Conservation (phyloP, 2,888 invertebrate species). For the Melanotus villosus region DNA sequence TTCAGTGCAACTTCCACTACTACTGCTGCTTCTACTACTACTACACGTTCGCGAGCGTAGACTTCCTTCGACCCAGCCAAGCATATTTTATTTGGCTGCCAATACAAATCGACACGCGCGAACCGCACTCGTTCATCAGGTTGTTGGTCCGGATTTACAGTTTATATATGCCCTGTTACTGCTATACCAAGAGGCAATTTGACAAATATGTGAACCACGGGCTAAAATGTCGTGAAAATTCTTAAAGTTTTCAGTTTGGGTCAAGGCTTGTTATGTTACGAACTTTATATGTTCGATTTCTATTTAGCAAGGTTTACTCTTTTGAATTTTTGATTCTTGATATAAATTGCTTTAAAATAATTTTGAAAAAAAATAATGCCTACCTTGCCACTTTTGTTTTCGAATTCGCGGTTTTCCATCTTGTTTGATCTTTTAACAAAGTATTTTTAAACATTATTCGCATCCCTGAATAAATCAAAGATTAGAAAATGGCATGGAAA, state of each 20-base stretch:
- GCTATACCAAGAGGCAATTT: neutral
- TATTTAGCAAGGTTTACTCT: too few species aligned
- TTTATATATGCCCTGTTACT: conserved; percentile 18
- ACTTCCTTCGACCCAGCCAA: conserved; percentile 34
- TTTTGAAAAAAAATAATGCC: too few species aligned
- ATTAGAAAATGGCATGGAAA: too few species aligned
- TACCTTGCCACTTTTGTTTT: too few species aligned
- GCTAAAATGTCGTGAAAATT: neutral
- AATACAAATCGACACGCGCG: conserved; percentile 44
- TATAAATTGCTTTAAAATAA: too few species aligned
- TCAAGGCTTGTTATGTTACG: neutral
- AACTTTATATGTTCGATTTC: too few species aligned
- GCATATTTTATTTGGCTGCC: conserved; percentile 44
- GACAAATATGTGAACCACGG: neutral
- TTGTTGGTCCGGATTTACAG: conserved; percentile 40
- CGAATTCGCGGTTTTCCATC: too few species aligned
- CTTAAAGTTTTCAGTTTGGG: neutral
- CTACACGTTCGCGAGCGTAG: conserved; percentile 31
- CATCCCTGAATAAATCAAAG: too few species aligned
- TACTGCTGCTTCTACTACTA: conserved; percentile 22
- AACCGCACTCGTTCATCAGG: conserved; percentile 43
- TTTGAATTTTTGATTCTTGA: too few species aligned
- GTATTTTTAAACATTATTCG: too few species aligned
- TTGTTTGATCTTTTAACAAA: too few species aligned
- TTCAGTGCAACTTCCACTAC: conserved; percentile 20